Conservation (phyloP, 2,113 vertebrate species). For the Hemibagrus wyckioides region DNA sequence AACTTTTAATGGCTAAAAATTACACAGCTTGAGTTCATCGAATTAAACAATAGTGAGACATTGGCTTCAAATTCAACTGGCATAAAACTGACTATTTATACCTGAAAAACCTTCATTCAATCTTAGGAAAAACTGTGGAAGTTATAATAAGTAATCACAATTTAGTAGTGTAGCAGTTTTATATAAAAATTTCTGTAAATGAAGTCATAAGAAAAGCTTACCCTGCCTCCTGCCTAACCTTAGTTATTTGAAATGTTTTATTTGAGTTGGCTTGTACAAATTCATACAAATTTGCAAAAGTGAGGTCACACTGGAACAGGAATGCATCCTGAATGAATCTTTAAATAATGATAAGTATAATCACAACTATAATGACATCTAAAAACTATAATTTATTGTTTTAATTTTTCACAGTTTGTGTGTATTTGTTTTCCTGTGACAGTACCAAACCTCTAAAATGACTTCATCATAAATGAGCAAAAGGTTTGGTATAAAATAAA, state of each 20-base stretch:
- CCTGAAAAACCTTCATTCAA: background rate
- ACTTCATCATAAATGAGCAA: too few species aligned
- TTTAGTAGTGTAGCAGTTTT: background rate
- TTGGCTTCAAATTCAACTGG: background rate
- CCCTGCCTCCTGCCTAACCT: background rate
- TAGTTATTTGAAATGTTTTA: background rate
- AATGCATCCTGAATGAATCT: background rate
- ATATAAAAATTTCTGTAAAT: background rate
- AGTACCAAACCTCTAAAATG: too few species aligned
- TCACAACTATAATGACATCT: background rate
- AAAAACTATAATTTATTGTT: background rate
- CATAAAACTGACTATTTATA: background rate
- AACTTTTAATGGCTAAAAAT: background rate
- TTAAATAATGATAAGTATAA: background rate
- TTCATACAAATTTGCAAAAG: background rate
- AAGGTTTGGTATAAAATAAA: too few species aligned
- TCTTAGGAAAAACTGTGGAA: background rate
- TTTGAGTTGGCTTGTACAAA: background rate
- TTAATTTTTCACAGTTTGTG: too few species aligned
- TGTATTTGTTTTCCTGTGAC: background rate
- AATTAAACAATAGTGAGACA: background rate
- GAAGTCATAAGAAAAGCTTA: background rate
- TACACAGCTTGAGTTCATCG: background rate
- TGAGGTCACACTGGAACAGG: background rate
- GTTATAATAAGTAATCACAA: too few species aligned